These are phyloP conservation scores for Bombus picipes DNA, from an alignment of 1,140 invertebrate genomes.

Conservation along the genomic window DNA sequence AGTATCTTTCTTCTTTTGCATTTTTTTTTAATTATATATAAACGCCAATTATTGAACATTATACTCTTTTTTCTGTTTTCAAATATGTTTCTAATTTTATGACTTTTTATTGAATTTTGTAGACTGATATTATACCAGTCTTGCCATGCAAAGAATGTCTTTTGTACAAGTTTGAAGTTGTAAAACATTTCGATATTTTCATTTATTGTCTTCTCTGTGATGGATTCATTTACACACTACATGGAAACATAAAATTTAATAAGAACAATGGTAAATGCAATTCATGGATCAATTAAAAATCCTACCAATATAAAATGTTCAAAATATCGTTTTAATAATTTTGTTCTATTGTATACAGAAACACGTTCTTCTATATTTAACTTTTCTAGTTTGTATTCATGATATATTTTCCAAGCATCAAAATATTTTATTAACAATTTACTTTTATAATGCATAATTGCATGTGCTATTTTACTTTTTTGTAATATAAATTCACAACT, in stretches of 20 bases:
- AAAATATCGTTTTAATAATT: constrained; percentile 31
- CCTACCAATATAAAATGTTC: constrained; percentile 19
- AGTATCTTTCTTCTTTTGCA: constrained; percentile 16
- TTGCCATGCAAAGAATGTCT: constrained; percentile 12
- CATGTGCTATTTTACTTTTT: background rate
- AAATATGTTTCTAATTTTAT: background rate
- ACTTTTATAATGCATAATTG: background rate
- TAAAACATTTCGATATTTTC: constrained; percentile 16
- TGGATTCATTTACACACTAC: constrained; percentile 21
- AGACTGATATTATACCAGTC: background rate
- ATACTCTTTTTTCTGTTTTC: background rate
- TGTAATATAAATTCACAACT: background rate
- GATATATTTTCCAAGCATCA: background rate
- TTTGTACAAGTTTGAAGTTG: constrained; percentile 9
- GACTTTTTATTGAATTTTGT: background rate
- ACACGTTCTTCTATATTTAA: background rate
- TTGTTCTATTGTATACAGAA: background rate
- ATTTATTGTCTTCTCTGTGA: background rate
- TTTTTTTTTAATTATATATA: constrained; percentile 29
- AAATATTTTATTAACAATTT: constrained; percentile 29
- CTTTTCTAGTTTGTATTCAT: constrained; percentile 19
- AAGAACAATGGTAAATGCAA: background rate
- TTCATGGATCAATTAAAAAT: background rate
- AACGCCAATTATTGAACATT: constrained; percentile 30
- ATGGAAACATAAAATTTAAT: background rate